phyloP scores from a whole-genome alignment of 2,797 vertebrate genomes.

The Myoxocephalus aenaeus region DNA sequence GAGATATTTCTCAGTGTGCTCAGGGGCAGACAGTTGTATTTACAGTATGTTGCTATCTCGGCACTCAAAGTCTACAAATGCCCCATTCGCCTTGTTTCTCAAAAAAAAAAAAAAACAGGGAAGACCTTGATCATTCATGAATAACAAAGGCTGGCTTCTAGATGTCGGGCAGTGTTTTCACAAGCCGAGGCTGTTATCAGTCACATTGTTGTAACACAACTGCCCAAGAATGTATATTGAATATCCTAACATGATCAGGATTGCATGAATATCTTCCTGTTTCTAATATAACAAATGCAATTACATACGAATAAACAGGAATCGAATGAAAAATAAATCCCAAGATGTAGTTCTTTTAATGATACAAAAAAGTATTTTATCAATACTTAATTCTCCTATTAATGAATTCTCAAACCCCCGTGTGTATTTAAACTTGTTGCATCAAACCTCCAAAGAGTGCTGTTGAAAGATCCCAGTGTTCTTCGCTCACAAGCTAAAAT shows the following conservation, averaged over 20 bases:
- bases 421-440: conserved; percentile 18
- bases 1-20: conserved; percentile 49
- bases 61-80: conserved; percentile 35
- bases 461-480: conserved; percentile 16
- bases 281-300: background rate
- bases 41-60: conserved; percentile 46
- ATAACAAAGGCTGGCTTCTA: conserved; percentile 33
- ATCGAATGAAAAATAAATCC: background rate
- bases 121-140: conserved; percentile 13
- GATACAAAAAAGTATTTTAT: conserved; percentile 5
- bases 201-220: background rate
- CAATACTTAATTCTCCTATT: conserved; percentile 13
- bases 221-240: background rate
- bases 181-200: background rate
- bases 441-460: conserved; percentile 16
- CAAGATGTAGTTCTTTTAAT: background rate
- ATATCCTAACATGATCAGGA: background rate
- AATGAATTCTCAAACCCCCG: conserved; percentile 4
- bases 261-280: background rate
- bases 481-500: conserved; percentile 23
- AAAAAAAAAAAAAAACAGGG: background rate
- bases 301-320: background rate
- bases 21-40: conserved; percentile 58
- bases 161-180: conserved; percentile 26
- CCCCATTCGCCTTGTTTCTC: conserved; percentile 6